Evolutionary conservation across 1,140 invertebrate genomes (phyloP), one percentile per base, ranked within the genome.

Genomic region (Nebria ingens): DNA sequence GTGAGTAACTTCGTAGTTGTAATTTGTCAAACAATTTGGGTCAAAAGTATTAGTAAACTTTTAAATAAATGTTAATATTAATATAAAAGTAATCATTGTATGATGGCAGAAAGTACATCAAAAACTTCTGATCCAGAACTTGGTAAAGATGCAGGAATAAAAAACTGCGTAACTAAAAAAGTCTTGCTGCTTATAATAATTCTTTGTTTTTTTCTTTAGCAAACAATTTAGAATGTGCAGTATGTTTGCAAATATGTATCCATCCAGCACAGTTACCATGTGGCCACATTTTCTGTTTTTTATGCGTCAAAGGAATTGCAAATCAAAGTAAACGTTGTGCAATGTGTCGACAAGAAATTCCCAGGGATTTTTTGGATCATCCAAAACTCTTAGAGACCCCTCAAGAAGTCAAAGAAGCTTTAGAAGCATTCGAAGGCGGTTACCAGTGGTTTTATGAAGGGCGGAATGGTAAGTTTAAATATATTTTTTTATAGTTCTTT

Each of bases 401-500:
- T 23, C 72, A 66, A 64, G 74, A 70, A 62, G 74, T 73, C 11
- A 62, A 68, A 56, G 75, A 78, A 65, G 68, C 63, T 42, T 67
- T 65, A 11, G 73, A 75, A 57, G 62, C 69, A 45, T 74, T 74
- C 54, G 83, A 86, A 63, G 86, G 86, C 64, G 84, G 83, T 11
- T 92, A 87, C 67, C 88, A 93, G 62, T 97, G 93, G 93, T 97
- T 91, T 75, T 97, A 98, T 71, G 91, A 96, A 77, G 92, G 93
- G 19, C 75, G 87, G 65, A 92, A 92, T 79, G 89, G 91, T 90
- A 79, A 77, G 72, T 68, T 52, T 34, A n/a, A n/a, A n/a, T n/a
- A n/a, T n/a, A n/a, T n/a, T n/a, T n/a, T n/a, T n/a, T n/a, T n/a
- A n/a, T n/a, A n/a, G n/a, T n/a, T n/a, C n/a, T n/a, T n/a, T n/a